Evolutionary conservation across 2,888 invertebrate genomes (phyloP), one percentile per base, ranked within the genome.

Genomic region (Coremacera marginata): DNA sequence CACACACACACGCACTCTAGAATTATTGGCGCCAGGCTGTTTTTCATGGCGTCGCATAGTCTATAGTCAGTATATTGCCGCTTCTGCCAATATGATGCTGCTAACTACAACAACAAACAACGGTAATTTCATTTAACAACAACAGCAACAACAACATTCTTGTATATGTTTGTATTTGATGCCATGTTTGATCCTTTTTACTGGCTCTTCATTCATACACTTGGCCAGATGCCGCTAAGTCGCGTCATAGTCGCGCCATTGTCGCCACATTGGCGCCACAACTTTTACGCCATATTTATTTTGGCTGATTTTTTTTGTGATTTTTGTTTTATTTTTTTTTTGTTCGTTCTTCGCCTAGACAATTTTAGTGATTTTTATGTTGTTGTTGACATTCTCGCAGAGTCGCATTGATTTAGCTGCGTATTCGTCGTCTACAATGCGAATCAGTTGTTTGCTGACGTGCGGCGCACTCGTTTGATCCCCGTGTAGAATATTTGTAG

Each of bases 211-310:
- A 68, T 62, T 71, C 74, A 78, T 77, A 37, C 55, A 37, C 57
- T 71, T 31, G 67, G 62, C 72, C 25, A 37, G 71, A 19, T 67
- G 70, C 31, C 70, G 77, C 57, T 77, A 19, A 49, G 63, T 79
- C 60, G 44, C 81, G 75, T n/a, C 79, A 80, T 77, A 71, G 70
- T 44, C 44, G 22, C 79, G 80, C 70, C 82, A 76, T 75, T 77
- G 85, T 70, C 85, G 86, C 79, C 86, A 77, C 77, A 70, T 75
- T 83, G 86, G 85, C 86, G 86, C 86, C 86, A 82, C 81, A 60
- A 73, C 34, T 72, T 51, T 65, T 75, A 44, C 57, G 71, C 19
- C 27, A 34, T 37, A 37, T 25, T 55, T 65, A 63, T 65, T 74
- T 60, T 34, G 19, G 60, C 44, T 72, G n/a, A 9, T 71, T 22